These are phyloP conservation scores for Bombycilla garrulus DNA, from an alignment of 2,113 vertebrate species.

Conservation along the genomic window DNA sequence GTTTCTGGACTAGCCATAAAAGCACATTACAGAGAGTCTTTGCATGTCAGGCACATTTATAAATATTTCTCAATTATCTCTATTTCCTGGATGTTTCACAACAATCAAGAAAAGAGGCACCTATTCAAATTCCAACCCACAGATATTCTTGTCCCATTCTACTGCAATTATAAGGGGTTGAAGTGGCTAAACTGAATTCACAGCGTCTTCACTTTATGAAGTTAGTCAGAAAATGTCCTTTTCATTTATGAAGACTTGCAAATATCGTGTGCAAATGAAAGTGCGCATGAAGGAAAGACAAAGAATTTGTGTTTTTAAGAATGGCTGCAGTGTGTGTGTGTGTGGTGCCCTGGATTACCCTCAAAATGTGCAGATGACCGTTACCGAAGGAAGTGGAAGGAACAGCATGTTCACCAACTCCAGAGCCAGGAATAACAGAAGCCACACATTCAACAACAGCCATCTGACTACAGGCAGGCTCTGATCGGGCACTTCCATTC, in stretches of 20 bases:
- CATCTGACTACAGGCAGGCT: slow-evolving; percentile 5
- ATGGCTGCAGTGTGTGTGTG: not conserved
- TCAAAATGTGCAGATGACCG: not conserved
- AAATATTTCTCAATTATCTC: not conserved
- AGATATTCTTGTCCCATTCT: not conserved
- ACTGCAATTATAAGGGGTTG: not conserved
- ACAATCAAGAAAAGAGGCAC: not conserved
- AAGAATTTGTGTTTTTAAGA: not conserved
- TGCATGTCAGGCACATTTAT: not conserved
- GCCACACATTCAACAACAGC: slow-evolving; percentile 40
- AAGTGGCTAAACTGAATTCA: not conserved
- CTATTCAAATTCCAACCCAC: not conserved
- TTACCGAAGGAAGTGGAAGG: slow-evolving; percentile 33
- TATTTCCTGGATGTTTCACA: not conserved
- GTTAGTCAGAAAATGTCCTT: not conserved
- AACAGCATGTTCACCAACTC: slow-evolving; percentile 53
- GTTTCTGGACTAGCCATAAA: not conserved
- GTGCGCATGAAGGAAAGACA: not conserved
- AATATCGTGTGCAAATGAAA: not conserved
- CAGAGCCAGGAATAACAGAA: slow-evolving; percentile 68
- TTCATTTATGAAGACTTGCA: not conserved
- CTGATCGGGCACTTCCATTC: not conserved
- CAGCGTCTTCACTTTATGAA: not conserved
- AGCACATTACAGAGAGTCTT: not conserved
- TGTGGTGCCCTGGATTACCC: slow-evolving; percentile 13